These are phyloP conservation scores for Halcyon badia DNA, from an alignment of 2,797 vertebrate species.

Conservation along the genomic window DNA sequence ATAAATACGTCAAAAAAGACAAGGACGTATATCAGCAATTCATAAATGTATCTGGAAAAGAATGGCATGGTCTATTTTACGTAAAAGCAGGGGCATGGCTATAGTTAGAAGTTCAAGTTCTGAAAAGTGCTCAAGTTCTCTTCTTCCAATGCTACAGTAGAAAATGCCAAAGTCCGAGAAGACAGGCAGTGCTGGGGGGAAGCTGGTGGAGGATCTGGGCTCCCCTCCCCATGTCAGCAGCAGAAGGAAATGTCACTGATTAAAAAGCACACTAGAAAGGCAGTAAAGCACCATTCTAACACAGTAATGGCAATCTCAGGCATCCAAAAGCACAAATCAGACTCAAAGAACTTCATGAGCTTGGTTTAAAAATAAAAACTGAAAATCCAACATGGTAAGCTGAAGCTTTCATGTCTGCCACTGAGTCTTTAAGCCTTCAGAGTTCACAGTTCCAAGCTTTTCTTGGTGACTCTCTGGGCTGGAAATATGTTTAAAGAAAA, in stretches of 20 bases:
- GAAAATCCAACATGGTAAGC: background rate
- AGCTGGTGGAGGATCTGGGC: background rate
- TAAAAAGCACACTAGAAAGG: background rate
- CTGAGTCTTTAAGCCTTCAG: background rate
- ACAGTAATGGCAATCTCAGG: background rate
- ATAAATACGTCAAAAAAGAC: background rate
- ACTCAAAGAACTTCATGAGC: background rate
- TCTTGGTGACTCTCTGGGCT: background rate
- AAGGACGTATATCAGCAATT: background rate
- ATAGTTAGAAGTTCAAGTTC: background rate
- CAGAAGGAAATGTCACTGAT: background rate
- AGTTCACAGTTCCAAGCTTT: background rate
- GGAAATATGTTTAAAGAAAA: background rate
- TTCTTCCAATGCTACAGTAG: accelerated
- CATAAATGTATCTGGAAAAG: background rate
- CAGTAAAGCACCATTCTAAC: background rate
- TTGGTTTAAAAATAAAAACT: slow-evolving; percentile 8
- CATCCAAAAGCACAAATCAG: background rate
- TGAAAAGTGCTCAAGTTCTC: background rate
- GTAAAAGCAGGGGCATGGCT: background rate
- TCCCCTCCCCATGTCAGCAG: background rate
- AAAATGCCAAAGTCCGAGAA: background rate
- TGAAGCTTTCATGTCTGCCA: background rate
- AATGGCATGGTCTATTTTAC: background rate
- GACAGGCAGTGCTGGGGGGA: background rate